Conservation (phyloP, 2,113 vertebrate species). For the Trematomus loennbergii region DNA sequence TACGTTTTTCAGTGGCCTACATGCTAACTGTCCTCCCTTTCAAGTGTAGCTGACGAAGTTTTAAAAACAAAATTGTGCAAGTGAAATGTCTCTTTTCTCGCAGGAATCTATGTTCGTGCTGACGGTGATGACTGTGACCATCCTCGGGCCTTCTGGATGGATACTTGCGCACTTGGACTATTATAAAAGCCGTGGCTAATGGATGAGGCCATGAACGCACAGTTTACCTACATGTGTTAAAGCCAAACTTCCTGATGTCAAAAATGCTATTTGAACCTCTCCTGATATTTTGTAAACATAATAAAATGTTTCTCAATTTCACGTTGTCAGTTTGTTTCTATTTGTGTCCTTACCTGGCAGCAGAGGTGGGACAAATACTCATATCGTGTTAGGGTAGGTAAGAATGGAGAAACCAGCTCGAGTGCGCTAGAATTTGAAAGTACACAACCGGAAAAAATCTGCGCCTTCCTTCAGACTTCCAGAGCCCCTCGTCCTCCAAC, state of each 20-base stretch:
- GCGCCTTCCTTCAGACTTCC: no score
- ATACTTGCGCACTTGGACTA: constrained; percentile 54
- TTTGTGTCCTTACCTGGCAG: not conserved
- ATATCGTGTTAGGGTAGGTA: no score
- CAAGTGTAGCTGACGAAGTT: no score
- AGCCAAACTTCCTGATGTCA: not conserved
- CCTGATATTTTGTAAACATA: not conserved
- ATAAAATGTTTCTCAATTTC: constrained; percentile 13
- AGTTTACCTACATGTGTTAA: not conserved
- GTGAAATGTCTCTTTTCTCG: not conserved
- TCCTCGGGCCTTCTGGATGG: constrained; percentile 70
- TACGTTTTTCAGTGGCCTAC: no score
- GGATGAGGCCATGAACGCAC: not conserved
- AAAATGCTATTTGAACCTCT: not conserved
- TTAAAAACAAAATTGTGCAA: no score
- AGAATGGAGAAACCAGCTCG: no score
- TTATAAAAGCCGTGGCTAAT: constrained; percentile 52
- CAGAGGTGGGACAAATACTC: no score
- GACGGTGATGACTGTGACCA: constrained; percentile 13
- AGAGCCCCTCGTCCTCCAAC: no score
- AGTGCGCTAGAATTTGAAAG: no score
- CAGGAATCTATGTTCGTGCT: constrained; percentile 64
- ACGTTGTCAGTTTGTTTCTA: not conserved
- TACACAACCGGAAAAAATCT: no score
- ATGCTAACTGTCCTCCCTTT: not conserved